These are phyloP conservation scores for Napeogenes inachia DNA, from an alignment of 2,888 invertebrate genomes.

Conservation along the genomic window DNA sequence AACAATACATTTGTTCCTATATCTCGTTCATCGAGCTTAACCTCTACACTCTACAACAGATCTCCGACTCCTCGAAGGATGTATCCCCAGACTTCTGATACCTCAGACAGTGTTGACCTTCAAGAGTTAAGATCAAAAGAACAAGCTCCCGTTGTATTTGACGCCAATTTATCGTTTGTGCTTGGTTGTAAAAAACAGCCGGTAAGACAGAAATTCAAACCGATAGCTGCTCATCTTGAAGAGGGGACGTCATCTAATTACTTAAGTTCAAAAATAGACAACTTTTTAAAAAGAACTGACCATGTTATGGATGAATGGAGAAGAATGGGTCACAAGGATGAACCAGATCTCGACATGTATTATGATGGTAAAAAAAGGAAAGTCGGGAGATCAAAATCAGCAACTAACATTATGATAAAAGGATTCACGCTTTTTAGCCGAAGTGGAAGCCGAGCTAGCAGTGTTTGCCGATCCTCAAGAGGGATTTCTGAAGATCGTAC, in stretches of 20 bases:
- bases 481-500: constrained; percentile 81
- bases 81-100: constrained; percentile 80
- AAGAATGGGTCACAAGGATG: constrained; percentile 80
- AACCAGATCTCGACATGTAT: constrained; percentile 58
- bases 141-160: constrained; percentile 87
- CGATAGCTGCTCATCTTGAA: constrained; percentile 86
- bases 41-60: constrained; percentile 57
- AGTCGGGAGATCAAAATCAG: constrained; percentile 82
- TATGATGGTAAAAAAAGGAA: constrained; percentile 56
- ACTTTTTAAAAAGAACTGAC: constrained; percentile 88
- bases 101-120: constrained; percentile 67
- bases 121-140: constrained; percentile 81
- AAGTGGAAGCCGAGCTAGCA: constrained; percentile 76
- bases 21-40: constrained; percentile 65
- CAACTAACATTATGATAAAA: constrained; percentile 89
- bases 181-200: constrained; percentile 85
- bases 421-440: constrained; percentile 84
- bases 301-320: constrained; percentile 94
- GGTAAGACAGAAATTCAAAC: constrained; percentile 81
- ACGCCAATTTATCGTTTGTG: constrained; percentile 88
- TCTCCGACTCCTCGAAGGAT: constrained; percentile 80
- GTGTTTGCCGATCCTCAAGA: constrained; percentile 69
- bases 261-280: constrained; percentile 85
- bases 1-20: constrained; percentile 64
- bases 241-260: constrained; percentile 87